A percentile compares a stretch with the other conserved stretches of the same genome.
phyloP scores from a whole-genome alignment of 2,888 invertebrate genomes.

The Pachydiplax longipennis region DNA sequence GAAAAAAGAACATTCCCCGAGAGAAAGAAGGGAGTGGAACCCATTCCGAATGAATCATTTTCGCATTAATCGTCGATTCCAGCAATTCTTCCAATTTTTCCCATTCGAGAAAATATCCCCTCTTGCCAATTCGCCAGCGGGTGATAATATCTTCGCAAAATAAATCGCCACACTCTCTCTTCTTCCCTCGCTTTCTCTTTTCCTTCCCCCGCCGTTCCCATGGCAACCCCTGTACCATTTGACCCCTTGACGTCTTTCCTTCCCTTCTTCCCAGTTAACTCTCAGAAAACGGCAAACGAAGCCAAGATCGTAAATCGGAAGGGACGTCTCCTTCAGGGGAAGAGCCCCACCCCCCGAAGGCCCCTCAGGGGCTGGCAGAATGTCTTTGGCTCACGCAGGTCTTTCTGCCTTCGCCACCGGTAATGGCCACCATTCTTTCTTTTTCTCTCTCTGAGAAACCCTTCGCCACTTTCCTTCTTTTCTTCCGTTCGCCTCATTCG shows the following conservation, averaged over 20 bases:
- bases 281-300: not conserved
- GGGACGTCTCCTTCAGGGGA: constrained; percentile 5
- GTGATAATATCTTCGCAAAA: not conserved
- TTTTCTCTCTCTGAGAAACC: not conserved
- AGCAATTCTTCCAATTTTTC: not conserved
- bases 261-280: not conserved
- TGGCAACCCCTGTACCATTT: not conserved
- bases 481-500: not conserved
- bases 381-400: constrained; percentile 11
- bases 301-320: not conserved
- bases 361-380: not conserved
- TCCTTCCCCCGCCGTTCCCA: not conserved
- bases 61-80: not conserved
- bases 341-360: not conserved
- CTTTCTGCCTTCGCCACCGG: not conserved
- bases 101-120: not conserved
- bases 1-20: not conserved
- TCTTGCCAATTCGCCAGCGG: not conserved
- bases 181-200: not conserved
- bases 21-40: too few relatives aligned
- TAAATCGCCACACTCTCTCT: not conserved
- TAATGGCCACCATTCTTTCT: constrained; percentile 12
- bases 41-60: not conserved
- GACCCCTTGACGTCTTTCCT: not conserved
- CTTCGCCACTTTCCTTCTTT: not conserved